phyloP scores from a whole-genome alignment of 1,140 invertebrate species.

The Leptinotarsa undecemlineata region DNA sequence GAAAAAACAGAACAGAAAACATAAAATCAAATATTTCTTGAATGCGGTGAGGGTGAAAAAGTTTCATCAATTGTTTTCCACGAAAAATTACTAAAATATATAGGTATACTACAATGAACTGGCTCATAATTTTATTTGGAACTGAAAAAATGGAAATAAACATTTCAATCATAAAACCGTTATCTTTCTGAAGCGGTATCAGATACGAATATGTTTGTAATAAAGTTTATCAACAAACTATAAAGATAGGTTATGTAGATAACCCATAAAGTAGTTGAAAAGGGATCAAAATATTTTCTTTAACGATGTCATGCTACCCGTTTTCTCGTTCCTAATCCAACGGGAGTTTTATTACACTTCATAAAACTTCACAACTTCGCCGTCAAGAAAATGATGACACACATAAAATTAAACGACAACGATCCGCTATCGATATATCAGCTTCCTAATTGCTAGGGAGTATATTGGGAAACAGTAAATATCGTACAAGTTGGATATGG shows the following conservation, averaged over 20 bases:
- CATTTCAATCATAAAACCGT: no score
- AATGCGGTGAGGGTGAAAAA: no score
- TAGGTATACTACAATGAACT: no score
- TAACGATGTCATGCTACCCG: background rate
- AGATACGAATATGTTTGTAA: background rate
- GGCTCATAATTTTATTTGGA: no score
- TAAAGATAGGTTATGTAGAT: background rate
- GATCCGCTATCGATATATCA: background rate
- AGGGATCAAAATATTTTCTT: background rate
- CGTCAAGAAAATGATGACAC: constrained; percentile 5
- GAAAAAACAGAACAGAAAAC: no score
- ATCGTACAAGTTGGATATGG: no score
- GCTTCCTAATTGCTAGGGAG: background rate
- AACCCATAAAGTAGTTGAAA: background rate
- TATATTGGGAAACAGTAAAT: background rate
- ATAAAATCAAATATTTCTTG: no score
- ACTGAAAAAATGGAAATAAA: no score
- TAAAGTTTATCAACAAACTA: background rate
- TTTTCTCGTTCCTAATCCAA: background rate
- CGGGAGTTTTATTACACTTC: constrained; percentile 7
- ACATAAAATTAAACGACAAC: constrained; percentile 8
- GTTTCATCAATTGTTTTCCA: no score
- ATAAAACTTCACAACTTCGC: constrained; percentile 5
- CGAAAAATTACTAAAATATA: no score
- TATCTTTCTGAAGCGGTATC: background rate